Base-by-base conservation (phyloP, 2,113 vertebrate species). In the Mixornis gularis region DNA sequence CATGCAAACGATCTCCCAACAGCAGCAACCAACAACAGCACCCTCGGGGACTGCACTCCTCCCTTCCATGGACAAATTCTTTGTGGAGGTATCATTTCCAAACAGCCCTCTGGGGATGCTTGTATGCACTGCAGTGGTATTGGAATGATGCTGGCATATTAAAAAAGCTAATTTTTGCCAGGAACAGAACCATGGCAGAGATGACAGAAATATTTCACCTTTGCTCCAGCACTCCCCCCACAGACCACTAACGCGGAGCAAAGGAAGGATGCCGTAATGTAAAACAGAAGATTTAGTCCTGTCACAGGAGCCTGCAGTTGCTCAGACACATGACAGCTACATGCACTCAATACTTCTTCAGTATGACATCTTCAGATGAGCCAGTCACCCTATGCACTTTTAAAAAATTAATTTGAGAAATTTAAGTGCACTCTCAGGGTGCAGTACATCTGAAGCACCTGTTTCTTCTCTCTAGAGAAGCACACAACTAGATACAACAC, bases 241-340 rank as follows among this genome's bases (percentile, higher is more conserved):
- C 10, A 82, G 15, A n/a, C 29, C 73, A 74, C 27, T 49, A 56
- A 69, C 29, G 7, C 0, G 0, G 46, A 38, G 20, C 17, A 65
- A 69, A 82, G 17, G n/a, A 79, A 80, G 12, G 38, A 60, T 38
- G 30, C 2, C 22, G 17, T 29, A 68, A 60, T 3, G 40, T 36
- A 60, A 52, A 89, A 19, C 22, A 53, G 44, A 14, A 82, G 36
- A 81, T 51, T 43, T 49, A 25, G 40, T 40, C 22, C 30, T 49
- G 30, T 14, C n/a, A 64, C 6, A 36, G 22, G 14, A 74, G 14
- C 38, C 62, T 48, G 36, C 21, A 60, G 22, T 32, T 68, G 27
- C 40, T 76, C 44, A 64, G 30, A 65, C 7, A 62, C 17, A 11
- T 12, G 53, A 85, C 25, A 87, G 17, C n/a, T 79, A 14, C 74